These are phyloP conservation scores for Sarcophaga subvicina DNA, from an alignment of 2,888 invertebrate genomes.

Conservation along the genomic window DNA sequence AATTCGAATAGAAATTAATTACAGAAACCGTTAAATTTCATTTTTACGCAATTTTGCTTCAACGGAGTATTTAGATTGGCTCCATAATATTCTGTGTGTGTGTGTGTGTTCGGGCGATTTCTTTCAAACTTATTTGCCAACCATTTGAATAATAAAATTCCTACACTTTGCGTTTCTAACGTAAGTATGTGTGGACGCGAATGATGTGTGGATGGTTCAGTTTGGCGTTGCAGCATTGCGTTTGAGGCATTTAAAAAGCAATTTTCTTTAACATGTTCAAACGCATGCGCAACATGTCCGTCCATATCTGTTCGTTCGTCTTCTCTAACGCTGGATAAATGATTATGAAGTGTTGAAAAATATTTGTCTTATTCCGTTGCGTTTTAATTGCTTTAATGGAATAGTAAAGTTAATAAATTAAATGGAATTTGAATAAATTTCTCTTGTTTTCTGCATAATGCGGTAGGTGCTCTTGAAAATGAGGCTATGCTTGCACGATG, in stretches of 20 bases:
- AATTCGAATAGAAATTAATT: conserved; percentile 33
- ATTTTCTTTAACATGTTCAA: conserved; percentile 35
- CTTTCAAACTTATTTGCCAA: not conserved
- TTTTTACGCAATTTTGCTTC: conserved; percentile 57
- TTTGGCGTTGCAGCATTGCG: conserved; percentile 10
- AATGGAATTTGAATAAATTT: conserved; percentile 45
- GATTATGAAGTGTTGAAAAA: conserved; percentile 56
- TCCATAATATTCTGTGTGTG: not conserved
- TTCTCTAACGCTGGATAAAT: conserved; percentile 37
- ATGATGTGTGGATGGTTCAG: not conserved
- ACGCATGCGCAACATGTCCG: not conserved
- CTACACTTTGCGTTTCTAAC: too few relatives aligned
- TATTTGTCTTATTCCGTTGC: conserved; percentile 37
- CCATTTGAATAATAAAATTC: too few relatives aligned
- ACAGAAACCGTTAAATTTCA: conserved; percentile 58
- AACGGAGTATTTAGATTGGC: not conserved
- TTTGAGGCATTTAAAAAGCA: conserved; percentile 46
- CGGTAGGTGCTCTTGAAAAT: not conserved
- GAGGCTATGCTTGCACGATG: not conserved
- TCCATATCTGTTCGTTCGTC: not conserved
- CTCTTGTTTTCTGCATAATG: conserved; percentile 1
- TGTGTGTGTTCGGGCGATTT: not conserved
- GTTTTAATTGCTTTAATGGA: conserved; percentile 47
- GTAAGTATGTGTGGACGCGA: not conserved
- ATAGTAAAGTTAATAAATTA: conserved; percentile 25